A percentile compares a stretch with the other conserved stretches of the same genome.
Evolutionary conservation across 2,113 vertebrate genomes (phyloP).

Genomic region (Alectura lathami): DNA sequence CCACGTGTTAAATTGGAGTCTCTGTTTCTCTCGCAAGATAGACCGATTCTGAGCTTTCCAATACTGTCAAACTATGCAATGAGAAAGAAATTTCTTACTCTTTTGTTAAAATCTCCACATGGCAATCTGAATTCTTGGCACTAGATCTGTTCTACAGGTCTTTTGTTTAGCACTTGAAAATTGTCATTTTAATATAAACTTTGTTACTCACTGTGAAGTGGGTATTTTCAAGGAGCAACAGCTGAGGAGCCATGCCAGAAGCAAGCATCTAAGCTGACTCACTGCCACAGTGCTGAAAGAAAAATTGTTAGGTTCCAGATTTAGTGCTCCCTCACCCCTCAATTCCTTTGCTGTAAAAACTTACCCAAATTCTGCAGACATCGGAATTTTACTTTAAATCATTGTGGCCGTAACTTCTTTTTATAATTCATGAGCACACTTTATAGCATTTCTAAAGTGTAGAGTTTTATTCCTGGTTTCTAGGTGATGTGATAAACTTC

Average conservation of each 20-base stretch:
- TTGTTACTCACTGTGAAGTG: neutral
- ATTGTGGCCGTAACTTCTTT: neutral
- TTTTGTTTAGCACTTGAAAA: neutral
- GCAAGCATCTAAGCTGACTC: neutral
- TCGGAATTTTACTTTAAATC: neutral
- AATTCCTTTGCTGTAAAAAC: neutral
- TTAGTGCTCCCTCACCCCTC: neutral
- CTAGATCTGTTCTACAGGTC: neutral
- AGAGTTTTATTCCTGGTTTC: neutral
- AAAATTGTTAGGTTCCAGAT: neutral
- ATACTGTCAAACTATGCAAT: neutral
- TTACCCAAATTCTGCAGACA: neutral
- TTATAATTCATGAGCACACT: neutral
- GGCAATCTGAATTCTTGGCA: neutral
- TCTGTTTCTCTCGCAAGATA: neutral
- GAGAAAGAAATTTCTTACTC: neutral
- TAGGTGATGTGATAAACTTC: neutral
- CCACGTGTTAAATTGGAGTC: neutral
- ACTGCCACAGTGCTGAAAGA: neutral
- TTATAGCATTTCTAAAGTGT: neutral
- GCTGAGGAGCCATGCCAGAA: neutral
- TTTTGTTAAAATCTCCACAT: neutral
- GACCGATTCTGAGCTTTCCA: neutral
- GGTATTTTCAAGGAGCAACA: neutral
- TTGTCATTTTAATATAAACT: neutral